Base-by-base conservation (phyloP, 2,113 vertebrate genomes). In the Nycticryphes semicollaris region DNA sequence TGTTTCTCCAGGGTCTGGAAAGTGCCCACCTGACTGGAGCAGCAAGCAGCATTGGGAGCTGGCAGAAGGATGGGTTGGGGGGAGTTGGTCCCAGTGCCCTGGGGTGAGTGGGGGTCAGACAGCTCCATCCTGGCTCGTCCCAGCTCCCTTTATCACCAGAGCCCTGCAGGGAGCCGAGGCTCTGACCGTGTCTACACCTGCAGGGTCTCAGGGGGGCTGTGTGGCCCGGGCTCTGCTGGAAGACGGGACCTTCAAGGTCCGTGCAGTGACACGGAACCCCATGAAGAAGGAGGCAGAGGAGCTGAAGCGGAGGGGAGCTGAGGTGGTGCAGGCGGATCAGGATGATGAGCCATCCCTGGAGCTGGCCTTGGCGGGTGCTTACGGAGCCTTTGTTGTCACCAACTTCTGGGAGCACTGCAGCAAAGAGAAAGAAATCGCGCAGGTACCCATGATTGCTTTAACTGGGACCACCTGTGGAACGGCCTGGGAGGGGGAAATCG, bases 371-470 rank as follows among this genome's bases (percentile, higher is more conserved):
- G 74, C 7, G 0, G 97, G 96, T 15, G 97, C 97, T 17, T 73
- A 97, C 0, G 95, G 96, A 31, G 56, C 97, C 75, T 98, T 98
- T 85, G 56, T 98, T 3, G 97, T 98, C 43, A 98, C 97, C 67
- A 94, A 97, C 86, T 98, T 97, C 94, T 98, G 98, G 98, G 97
- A 98, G 14, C 97, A 95, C 47, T 92, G 96, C 93, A 98, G 95
- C 94, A 96, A 97, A 39, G 97, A 97, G 57, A 97, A 89, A 14
- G 98, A 98, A 79, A 66, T 97, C 3, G 50, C 64, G 3, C 98
- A 98, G 98, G 98, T 98, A 59, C 7, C 22, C 4, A 8, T 9
- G 23, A 15, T 54, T 8, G 10, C 35, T 8, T n/a, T 15, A 43
- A 3, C 12, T 12, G 59, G 41, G 30, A n/a, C 13, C 30, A 0